A percentile compares a stretch with the other conserved stretches of the same genome.
Conservation (phyloP, 1,140 invertebrate species). For the Colletes gigas region DNA sequence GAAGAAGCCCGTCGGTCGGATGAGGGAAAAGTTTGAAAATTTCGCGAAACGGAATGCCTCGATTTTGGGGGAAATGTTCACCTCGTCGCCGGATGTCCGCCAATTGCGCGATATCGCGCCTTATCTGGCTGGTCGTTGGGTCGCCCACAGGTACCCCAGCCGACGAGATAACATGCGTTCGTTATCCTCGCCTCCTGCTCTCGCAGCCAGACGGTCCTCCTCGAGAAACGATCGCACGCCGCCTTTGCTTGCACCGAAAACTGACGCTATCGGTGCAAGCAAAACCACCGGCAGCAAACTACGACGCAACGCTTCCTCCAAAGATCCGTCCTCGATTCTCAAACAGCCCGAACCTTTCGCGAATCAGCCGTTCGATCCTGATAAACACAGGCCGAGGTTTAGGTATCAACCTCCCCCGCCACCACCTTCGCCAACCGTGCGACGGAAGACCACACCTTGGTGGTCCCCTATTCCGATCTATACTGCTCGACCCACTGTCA, state of each 20-base stretch:
- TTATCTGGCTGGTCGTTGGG: constrained; percentile 88
- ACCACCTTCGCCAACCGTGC: constrained; percentile 68
- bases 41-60: constrained; percentile 80
- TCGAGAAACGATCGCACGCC: too few species aligned
- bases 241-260: too few species aligned
- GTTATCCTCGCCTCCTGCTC: constrained; percentile 81
- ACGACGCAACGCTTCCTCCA: constrained; percentile 32
- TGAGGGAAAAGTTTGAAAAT: constrained; percentile 86
- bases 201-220: constrained; percentile 59
- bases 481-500: constrained; percentile 85
- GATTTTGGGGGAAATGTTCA: constrained; percentile 89
- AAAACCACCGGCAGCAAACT: constrained; percentile 19
- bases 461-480: constrained; percentile 81
- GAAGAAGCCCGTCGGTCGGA: constrained; percentile 84
- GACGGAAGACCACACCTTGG: constrained; percentile 77
- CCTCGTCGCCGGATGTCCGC: constrained; percentile 89
- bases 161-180: constrained; percentile 85
- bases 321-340: constrained; percentile 83
- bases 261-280: constrained; percentile 25
- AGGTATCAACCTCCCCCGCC: constrained; percentile 86
- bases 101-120: constrained; percentile 89
- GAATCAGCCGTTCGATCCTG: constrained; percentile 87
- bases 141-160: constrained; percentile 88
- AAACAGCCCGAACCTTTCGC: constrained; percentile 83
- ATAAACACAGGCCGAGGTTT: constrained; percentile 87